Evolutionary conservation across 2,797 vertebrate genomes (phyloP), one percentile per base, ranked within the genome.

Genomic region (Aplochiton taeniatus): DNA sequence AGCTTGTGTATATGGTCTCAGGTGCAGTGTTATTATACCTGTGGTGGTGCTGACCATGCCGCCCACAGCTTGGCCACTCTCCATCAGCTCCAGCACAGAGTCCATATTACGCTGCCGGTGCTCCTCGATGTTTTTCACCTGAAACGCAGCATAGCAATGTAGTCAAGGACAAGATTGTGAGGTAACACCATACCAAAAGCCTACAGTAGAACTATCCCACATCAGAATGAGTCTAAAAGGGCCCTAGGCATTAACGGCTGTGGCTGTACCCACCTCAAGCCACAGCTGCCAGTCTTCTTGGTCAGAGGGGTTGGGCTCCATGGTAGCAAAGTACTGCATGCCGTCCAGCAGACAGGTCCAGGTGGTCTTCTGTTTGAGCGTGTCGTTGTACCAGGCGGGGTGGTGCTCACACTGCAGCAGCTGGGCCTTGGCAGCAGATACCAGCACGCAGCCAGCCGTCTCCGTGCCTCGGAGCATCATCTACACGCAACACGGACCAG

Each of bases 91-190:
- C 89, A 95, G 92, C 76, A 99, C 98, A 0, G 97, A 96, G 85
- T 99, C 98, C 73, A 97, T 86, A 83, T 93, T 96, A 63, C 96
- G 92, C 66, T 97, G 92, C n/a, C 95, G 92, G 82, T 98, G 97
- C 75, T 99, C 98, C 80, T 99, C 96, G 0, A 99, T 99, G 82
- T 98, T 99, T 90, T 99, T 99, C 65, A 99, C 98, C 98, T 99
- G 59, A 19, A 60, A 0, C 11, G 48, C 46, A 50, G 71, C 66
- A 68, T 58, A 58, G 69, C 5, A 31, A n/a, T 56, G 11, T 4
- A 46, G 20, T 59, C 41, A 58, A 0, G 1, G 16, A 14, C 44
- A 47, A 14, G 9, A 11, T 14, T 6, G 43, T 18, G 20, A 58
- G 16, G 44, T 17, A 6, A 58, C 57, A 11, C 4, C 18, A n/a